These are phyloP conservation scores for Octomys mimax DNA, from an alignment of 2,797 vertebrate species.

Conservation along the genomic window DNA sequence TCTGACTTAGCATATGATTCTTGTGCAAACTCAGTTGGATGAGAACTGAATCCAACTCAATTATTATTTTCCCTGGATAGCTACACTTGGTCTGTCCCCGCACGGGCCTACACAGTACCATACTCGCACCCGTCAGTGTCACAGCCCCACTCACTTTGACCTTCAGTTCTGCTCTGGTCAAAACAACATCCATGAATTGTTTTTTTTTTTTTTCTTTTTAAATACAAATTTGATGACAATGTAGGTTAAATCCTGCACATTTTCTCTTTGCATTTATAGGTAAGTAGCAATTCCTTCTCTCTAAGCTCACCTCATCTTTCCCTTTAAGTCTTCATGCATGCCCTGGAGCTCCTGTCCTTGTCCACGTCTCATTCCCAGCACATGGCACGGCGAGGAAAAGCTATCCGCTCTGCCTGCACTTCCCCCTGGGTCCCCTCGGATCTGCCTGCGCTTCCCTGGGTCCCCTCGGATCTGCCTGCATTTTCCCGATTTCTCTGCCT, in stretches of 20 bases:
- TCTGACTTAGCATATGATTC: not conserved
- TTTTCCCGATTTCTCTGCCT: too few species aligned
- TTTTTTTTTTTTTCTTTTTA: not conserved
- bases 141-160: not conserved
- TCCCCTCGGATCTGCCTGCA: not conserved
- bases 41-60: not conserved
- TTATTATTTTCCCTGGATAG: not conserved
- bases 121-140: not conserved
- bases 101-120: not conserved
- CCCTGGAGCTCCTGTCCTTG: not conserved
- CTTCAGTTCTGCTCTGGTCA: not conserved
- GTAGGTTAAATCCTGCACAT: not conserved
- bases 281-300: not conserved
- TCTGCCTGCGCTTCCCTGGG: not conserved
- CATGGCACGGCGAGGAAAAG: not conserved
- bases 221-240: not conserved
- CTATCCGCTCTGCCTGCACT: not conserved
- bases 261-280: not conserved
- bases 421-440: not conserved
- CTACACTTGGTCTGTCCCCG: not conserved
- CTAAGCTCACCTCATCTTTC: not conserved
- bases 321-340: not conserved
- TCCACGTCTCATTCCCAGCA: not conserved
- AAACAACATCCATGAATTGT: not conserved
- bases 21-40: not conserved